phyloP scores from a whole-genome alignment of 2,888 invertebrate species.

The Antheraea assamensis region DNA sequence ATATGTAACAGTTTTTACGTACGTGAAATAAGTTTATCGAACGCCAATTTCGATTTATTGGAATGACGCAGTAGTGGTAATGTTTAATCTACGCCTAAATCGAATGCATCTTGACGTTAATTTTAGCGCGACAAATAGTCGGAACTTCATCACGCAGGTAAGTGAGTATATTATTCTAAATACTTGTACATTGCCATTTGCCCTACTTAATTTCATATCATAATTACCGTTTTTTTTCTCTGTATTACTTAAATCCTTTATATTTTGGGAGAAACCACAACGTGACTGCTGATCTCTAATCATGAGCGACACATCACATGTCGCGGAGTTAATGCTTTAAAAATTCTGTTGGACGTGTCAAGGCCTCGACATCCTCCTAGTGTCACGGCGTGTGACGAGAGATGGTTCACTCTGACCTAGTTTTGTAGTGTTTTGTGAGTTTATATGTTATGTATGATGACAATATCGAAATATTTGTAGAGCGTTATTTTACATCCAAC shows the following conservation, averaged over 20 bases:
- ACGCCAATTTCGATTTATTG: too few relatives aligned
- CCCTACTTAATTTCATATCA: background rate
- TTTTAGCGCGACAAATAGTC: too few relatives aligned
- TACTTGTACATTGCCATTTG: background rate
- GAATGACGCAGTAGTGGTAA: too few relatives aligned
- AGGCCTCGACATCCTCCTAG: conserved; percentile 32
- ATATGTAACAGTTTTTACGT: too few relatives aligned
- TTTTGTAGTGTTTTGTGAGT: conserved; percentile 22
- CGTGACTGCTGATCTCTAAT: conserved; percentile 62
- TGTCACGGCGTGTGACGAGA: conserved; percentile 40
- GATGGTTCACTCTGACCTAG: conserved; percentile 25
- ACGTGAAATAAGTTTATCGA: too few relatives aligned
- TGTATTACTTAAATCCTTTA: background rate
- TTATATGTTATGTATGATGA: background rate
- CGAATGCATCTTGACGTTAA: too few relatives aligned
- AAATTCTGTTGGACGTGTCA: conserved; percentile 43
- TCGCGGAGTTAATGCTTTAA: conserved; percentile 39
- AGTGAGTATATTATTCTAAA: background rate
- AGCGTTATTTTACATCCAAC: background rate
- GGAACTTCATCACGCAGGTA: too few relatives aligned
- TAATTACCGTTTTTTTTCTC: conserved; percentile 5
- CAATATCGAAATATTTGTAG: conserved; percentile 11
- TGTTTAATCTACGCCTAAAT: too few relatives aligned
- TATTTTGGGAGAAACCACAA: conserved; percentile 56
- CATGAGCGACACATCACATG: conserved; percentile 41